phyloP scores from a whole-genome alignment of 2,888 invertebrate species.

The Agriopis marginaria region DNA sequence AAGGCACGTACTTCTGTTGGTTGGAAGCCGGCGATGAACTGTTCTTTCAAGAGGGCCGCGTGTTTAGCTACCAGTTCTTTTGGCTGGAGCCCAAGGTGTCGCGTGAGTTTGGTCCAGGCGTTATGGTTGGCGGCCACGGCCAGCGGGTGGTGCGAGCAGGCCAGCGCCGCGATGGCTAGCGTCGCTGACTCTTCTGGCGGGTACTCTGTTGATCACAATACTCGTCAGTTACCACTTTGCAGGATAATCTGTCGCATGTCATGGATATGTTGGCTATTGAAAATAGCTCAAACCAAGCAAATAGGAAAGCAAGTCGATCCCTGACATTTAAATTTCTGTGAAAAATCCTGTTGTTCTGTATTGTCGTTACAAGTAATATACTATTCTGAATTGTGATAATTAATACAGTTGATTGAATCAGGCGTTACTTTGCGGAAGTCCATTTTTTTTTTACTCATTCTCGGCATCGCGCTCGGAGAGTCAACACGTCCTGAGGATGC shows the following conservation, averaged over 20 bases:
- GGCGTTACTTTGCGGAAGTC: too few relatives aligned
- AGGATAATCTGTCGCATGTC: too few relatives aligned
- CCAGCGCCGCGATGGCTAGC: conserved; percentile 89
- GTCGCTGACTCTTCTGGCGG: conserved; percentile 83
- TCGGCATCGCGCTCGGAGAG: too few relatives aligned
- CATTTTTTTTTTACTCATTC: too few relatives aligned
- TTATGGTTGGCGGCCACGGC: conserved; percentile 85
- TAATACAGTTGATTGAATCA: too few relatives aligned
- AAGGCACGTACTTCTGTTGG: conserved; percentile 66
- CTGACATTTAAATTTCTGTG: background rate
- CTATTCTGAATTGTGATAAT: background rate
- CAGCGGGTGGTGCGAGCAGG: conserved; percentile 92
- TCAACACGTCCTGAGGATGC: too few relatives aligned
- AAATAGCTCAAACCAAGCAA: too few relatives aligned
- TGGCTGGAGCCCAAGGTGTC: conserved; percentile 86
- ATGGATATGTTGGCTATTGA: too few relatives aligned
- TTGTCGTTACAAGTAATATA: background rate
- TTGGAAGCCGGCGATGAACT: conserved; percentile 86
- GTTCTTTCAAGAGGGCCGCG: conserved; percentile 85
- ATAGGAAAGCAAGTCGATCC: too few relatives aligned
- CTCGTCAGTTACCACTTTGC: too few relatives aligned
- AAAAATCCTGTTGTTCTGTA: background rate
- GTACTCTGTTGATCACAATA: conserved; percentile 61
- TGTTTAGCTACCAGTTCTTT: conserved; percentile 87
- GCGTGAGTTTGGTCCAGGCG: conserved; percentile 90